Percentiles rank a stretch among this genome's conserved stretches.
Evolutionary conservation across 2,888 invertebrate genomes (phyloP).

Genomic region (Malacosoma neustria): DNA sequence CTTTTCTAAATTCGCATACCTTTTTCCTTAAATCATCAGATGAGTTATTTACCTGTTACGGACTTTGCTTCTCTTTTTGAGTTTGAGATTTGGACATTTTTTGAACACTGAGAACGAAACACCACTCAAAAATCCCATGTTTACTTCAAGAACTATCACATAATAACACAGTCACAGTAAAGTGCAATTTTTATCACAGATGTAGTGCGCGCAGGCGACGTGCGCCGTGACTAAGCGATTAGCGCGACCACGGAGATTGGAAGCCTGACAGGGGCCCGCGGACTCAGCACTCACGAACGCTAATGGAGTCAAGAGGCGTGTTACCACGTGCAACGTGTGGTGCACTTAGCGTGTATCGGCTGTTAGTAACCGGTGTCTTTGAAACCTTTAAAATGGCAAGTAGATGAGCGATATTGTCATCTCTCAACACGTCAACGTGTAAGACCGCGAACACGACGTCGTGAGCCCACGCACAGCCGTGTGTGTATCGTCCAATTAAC

Average conservation of each 20-base stretch:
- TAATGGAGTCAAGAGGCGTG: slow-evolving; percentile 12
- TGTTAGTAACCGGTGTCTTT: slow-evolving; percentile 6
- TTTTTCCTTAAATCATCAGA: slow-evolving; percentile 1
- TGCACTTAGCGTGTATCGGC: slow-evolving; percentile 26
- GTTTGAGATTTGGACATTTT: slow-evolving; percentile 54
- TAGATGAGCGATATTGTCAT: not conserved
- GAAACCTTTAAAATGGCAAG: slow-evolving; percentile 2
- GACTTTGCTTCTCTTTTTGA: slow-evolving; percentile 33
- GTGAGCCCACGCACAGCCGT: not conserved
- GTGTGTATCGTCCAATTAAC: not conserved
- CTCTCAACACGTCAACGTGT: not conserved
- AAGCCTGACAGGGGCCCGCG: slow-evolving; percentile 19
- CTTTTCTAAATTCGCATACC: slow-evolving; percentile 1
- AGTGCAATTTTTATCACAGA: slow-evolving; percentile 32
- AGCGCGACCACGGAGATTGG: slow-evolving; percentile 25
- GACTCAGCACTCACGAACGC: slow-evolving; percentile 17
- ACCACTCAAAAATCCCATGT: slow-evolving; percentile 50
- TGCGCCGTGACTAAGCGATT: slow-evolving; percentile 50
- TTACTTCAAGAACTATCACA: slow-evolving; percentile 14
- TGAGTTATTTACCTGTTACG: slow-evolving; percentile 34
- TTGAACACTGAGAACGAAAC: slow-evolving; percentile 58
- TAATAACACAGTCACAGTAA: slow-evolving; percentile 27
- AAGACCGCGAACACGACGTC: not conserved
- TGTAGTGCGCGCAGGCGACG: slow-evolving; percentile 34
- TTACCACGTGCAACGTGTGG: slow-evolving; percentile 23